Base-by-base conservation (phyloP, 1,140 invertebrate genomes). In the Lethocerus indicus region DNA sequence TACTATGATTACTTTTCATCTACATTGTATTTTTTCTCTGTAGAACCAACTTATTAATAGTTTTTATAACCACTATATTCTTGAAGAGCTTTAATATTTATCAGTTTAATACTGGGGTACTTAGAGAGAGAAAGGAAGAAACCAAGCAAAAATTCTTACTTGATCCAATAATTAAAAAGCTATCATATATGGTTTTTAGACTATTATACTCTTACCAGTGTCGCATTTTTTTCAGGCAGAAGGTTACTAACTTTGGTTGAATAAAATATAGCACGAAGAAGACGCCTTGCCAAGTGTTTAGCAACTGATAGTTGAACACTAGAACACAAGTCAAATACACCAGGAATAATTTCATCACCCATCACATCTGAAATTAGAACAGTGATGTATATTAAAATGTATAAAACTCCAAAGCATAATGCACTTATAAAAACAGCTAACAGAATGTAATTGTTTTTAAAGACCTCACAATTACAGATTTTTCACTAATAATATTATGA, bases 311-410 rank as follows among this genome's bases (percentile, higher is more conserved):
- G 68, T 62, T 93, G 81, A 61, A 93, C 76, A 39, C 75, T 79
- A 12, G 90, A 89, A 73, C 89, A 94, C 3, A 96, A 62, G 62
- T 96, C 83, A 51, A 74, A 67, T n/a, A 83, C 71, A 61, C 79
- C 74, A 6, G 87, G 83, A 45, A 96, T 77, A 6, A 91, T 63
- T 25, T 66, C 71, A 67, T 82, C 81, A 23, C 69, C 73, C 25
- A 64, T 60, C 16, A 78, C 56, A 59, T 64, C 68, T 59, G 25
- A 13, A 66, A 66, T 67, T 53, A 68, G 65, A 56, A 64, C 63
- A 54, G 3, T 32, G 46, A 29, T 32, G 23, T 9, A 44, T 42
- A 49, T n/a, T 14, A 41, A 63, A 29, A 56, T 58, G 57, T 12
- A 21, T 63, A 51, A n/a, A 56, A 55, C 46, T 7, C 7, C 29